Evolutionary conservation across 2,888 invertebrate genomes (phyloP).

Genomic region (Limenitis camilla): DNA sequence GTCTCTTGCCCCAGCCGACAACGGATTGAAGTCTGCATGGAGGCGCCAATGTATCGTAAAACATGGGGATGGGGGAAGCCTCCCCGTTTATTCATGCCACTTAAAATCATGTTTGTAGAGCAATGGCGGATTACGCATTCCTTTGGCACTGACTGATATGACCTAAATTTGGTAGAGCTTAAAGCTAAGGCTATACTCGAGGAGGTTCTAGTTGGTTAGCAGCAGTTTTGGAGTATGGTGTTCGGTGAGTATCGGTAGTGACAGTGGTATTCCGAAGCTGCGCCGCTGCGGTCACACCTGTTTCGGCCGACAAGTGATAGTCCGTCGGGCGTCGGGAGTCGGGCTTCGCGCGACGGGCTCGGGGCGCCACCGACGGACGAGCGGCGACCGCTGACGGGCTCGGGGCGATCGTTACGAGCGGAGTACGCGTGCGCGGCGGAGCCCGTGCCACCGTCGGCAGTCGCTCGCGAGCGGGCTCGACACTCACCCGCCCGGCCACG

Average conservation of each 20-base stretch:
- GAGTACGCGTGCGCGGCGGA: slow-evolving; percentile 32
- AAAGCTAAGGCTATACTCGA: background rate
- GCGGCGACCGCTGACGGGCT: too few species aligned
- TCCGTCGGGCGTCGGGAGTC: slow-evolving; percentile 19
- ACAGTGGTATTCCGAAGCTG: background rate
- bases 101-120: slow-evolving; percentile 17
- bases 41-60: slow-evolving; percentile 20
- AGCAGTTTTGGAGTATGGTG: background rate
- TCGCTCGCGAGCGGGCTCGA: slow-evolving; percentile 44
- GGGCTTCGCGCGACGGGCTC: too few species aligned
- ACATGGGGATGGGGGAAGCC: slow-evolving; percentile 9
- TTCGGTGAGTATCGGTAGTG: background rate
- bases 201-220: background rate
- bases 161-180: slow-evolving; percentile 2
- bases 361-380: too few species aligned
- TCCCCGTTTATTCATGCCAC: slow-evolving; percentile 15
- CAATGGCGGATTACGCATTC: slow-evolving; percentile 12
- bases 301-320: slow-evolving; percentile 3
- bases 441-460: slow-evolving; percentile 36
- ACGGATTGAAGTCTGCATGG: slow-evolving; percentile 12
- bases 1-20: slow-evolving; percentile 8
- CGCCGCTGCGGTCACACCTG: slow-evolving; percentile 10
- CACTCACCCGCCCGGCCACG: slow-evolving; percentile 40
- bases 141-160: slow-evolving; percentile 1
- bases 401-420: slow-evolving; percentile 30